Conservation (phyloP, 1,140 invertebrate species). For the Megathymus violae region DNA sequence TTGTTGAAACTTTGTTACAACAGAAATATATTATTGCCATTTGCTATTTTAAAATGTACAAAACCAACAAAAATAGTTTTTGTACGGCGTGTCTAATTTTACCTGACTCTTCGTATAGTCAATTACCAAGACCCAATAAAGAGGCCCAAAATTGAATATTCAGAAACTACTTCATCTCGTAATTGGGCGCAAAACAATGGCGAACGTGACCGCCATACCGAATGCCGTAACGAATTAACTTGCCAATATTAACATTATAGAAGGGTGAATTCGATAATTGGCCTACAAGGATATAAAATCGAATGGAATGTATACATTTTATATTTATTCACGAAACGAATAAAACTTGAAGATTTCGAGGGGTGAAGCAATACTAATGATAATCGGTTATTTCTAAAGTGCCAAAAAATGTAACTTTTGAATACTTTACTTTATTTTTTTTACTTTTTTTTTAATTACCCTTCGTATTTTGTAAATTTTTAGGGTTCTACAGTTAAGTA, state of each 20-base stretch:
- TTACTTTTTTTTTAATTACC: too few relatives aligned
- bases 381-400: too few relatives aligned
- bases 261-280: slow-evolving; percentile 16
- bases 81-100: neutral
- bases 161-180: slow-evolving; percentile 26
- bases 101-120: slow-evolving; percentile 1
- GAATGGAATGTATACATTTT: neutral
- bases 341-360: too few relatives aligned
- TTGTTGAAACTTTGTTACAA: too few relatives aligned
- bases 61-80: too few relatives aligned
- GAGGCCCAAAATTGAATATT: slow-evolving; percentile 30
- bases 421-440: too few relatives aligned
- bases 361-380: too few relatives aligned
- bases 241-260: slow-evolving; percentile 17
- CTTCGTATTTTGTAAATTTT: neutral
- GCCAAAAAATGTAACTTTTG: too few relatives aligned
- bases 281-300: slow-evolving; percentile 1
- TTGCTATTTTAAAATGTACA: too few relatives aligned
- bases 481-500: neutral
- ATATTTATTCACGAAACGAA: too few relatives aligned
- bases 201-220: slow-evolving; percentile 18
- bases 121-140: slow-evolving; percentile 20
- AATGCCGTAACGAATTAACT: slow-evolving; percentile 30
- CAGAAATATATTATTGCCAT: too few relatives aligned
- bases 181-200: slow-evolving; percentile 35